phyloP scores from a whole-genome alignment of 2,113 vertebrate species.

The Trichomycterus rosablanca region DNA sequence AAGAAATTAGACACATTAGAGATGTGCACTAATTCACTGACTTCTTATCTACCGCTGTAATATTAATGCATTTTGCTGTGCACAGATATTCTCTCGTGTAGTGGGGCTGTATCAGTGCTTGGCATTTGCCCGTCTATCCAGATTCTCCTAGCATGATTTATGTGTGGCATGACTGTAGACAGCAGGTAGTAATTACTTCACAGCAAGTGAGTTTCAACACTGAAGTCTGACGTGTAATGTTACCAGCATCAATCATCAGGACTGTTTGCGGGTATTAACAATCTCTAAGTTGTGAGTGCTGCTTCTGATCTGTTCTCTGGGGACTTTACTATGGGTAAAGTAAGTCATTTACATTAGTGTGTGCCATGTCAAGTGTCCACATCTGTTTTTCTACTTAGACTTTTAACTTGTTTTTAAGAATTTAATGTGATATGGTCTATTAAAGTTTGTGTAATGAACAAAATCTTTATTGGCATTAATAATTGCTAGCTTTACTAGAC shows the following conservation, averaged over 20 bases:
- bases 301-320: constrained; percentile 39
- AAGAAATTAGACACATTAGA: too few species aligned
- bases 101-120: not conserved
- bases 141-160: constrained; percentile 22
- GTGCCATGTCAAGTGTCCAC: too few species aligned
- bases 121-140: constrained; percentile 22
- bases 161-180: constrained; percentile 19
- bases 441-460: not conserved
- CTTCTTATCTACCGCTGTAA: too few species aligned
- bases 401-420: constrained; percentile 8
- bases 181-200: constrained; percentile 50
- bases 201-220: constrained; percentile 44
- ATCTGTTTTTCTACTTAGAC: constrained; percentile 10
- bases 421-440: not conserved
- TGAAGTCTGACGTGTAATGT: constrained; percentile 38
- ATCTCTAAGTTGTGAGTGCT: constrained; percentile 15
- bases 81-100: constrained; percentile 1
- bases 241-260: constrained; percentile 40
- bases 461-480: too few species aligned
- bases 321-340: constrained; percentile 14
- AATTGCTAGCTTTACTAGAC: not conserved
- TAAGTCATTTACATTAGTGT: constrained; percentile 15
- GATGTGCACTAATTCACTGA: too few species aligned
- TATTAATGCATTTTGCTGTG: too few species aligned
- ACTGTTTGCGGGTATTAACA: constrained; percentile 28